A percentile compares a stretch with the other conserved stretches of the same genome.
Evolutionary conservation across 1,140 invertebrate genomes (phyloP).

Genomic region (Drosophila sulfurigaster): DNA sequence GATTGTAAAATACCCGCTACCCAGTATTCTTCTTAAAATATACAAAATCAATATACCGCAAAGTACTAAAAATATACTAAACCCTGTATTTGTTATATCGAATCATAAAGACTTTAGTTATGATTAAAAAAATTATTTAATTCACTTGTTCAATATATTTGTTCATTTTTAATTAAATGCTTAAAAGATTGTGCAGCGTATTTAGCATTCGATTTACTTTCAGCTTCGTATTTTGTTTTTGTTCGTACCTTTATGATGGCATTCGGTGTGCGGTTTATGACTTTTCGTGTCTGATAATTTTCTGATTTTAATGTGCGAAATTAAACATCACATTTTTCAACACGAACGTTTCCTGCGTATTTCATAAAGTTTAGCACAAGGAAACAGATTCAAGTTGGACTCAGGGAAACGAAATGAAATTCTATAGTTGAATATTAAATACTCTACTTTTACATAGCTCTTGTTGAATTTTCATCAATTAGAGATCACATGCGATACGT

Average conservation of each 20-base stretch:
- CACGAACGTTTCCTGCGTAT: conserved; percentile 73
- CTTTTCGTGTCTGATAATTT: conserved; percentile 84
- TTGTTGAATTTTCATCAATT: not conserved
- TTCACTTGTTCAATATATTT: too few relatives aligned
- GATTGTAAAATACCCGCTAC: too few relatives aligned
- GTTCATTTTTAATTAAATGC: not conserved
- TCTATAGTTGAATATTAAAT: not conserved
- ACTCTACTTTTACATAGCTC: not conserved
- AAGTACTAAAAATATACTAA: too few relatives aligned
- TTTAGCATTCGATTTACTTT: not conserved
- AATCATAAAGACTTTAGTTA: too few relatives aligned
- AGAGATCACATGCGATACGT: not conserved
- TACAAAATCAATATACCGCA: too few relatives aligned
- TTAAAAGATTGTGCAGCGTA: not conserved
- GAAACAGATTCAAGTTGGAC: not conserved
- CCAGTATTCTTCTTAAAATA: too few relatives aligned
- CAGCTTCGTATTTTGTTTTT: conserved; percentile 4
- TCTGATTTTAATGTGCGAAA: conserved; percentile 84
- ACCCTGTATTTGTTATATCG: too few relatives aligned
- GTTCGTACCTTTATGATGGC: conserved; percentile 39
- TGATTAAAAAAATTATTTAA: too few relatives aligned
- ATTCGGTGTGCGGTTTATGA: conserved; percentile 82
- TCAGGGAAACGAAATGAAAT: not conserved
- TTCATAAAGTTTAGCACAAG: conserved; percentile 51
- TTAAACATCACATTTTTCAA: conserved; percentile 85